Conservation (phyloP, 23 tunicate genomes). For the Styela plicata region DNA sequence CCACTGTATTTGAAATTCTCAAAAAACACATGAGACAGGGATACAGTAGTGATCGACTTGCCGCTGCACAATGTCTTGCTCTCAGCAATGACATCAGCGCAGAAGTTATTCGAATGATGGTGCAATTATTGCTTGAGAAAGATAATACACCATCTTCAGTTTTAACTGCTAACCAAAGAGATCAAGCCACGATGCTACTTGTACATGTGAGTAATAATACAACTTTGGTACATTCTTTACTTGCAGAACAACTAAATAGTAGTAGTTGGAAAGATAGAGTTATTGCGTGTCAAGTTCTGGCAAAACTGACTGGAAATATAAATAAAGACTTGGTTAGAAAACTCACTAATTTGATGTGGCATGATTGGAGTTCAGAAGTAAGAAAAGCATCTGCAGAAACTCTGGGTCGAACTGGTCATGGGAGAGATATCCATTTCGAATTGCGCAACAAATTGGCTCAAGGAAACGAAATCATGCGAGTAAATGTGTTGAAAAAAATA, state of each 20-base stretch:
- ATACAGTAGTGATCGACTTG: constrained; percentile 54
- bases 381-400: constrained; percentile 78
- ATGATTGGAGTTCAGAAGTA: constrained; percentile 93
- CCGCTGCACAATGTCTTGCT: constrained; percentile 87
- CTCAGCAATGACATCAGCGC: constrained; percentile 70
- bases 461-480: constrained; percentile 75
- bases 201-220: constrained; percentile 73
- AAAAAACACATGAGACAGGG: constrained; percentile 57
- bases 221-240: constrained; percentile 79
- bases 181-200: constrained; percentile 78
- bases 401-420: constrained; percentile 91
- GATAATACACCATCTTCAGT: constrained; percentile 22
- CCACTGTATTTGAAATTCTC: constrained; percentile 42
- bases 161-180: constrained; percentile 26
- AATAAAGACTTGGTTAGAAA: constrained; percentile 86
- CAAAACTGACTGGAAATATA: constrained; percentile 59
- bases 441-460: constrained; percentile 61
- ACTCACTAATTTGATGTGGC: constrained; percentile 85
- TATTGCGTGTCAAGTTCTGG: constrained; percentile 64
- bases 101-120: constrained; percentile 56
- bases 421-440: constrained; percentile 83
- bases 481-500: constrained; percentile 67
- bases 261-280: constrained; percentile 82
- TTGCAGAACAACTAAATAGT: constrained; percentile 92
- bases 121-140: constrained; percentile 68